These are phyloP conservation scores for Campoplex capitator DNA, from an alignment of 2,888 invertebrate species.

Conservation along the genomic window DNA sequence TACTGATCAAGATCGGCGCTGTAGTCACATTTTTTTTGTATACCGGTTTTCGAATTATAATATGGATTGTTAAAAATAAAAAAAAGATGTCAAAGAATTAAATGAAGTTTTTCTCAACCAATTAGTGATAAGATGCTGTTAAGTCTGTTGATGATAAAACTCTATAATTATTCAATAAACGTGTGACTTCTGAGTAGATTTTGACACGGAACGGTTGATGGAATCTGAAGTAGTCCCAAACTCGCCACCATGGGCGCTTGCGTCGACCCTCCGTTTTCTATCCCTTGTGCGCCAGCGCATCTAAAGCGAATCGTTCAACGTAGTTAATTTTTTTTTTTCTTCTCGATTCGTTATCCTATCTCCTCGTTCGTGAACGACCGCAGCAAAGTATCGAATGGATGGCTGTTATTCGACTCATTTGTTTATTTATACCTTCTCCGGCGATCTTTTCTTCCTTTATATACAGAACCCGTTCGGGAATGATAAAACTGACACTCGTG, in stretches of 20 bases:
- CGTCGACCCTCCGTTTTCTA: background rate
- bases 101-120: background rate
- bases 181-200: background rate
- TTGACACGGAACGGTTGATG: background rate
- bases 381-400: background rate
- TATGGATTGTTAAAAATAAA: background rate
- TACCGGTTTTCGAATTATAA: conserved; percentile 57
- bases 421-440: conserved; percentile 9
- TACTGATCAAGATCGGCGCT: conserved; percentile 31
- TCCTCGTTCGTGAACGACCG: background rate
- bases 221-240: conserved; percentile 1
- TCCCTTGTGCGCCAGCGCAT: background rate
- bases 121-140: background rate
- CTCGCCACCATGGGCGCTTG: conserved; percentile 1
- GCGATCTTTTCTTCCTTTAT: background rate
- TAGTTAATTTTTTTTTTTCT: background rate
- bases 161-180: background rate
- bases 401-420: background rate
- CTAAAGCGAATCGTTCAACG: background rate
- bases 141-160: background rate
- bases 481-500: conserved; percentile 25
- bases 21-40: conserved; percentile 15
- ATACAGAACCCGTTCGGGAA: conserved; percentile 19
- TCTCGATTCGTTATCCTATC: conserved; percentile 8
- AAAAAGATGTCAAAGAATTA: background rate